phyloP scores from a whole-genome alignment of 2,888 invertebrate species.

The Anthophora plumipes region DNA sequence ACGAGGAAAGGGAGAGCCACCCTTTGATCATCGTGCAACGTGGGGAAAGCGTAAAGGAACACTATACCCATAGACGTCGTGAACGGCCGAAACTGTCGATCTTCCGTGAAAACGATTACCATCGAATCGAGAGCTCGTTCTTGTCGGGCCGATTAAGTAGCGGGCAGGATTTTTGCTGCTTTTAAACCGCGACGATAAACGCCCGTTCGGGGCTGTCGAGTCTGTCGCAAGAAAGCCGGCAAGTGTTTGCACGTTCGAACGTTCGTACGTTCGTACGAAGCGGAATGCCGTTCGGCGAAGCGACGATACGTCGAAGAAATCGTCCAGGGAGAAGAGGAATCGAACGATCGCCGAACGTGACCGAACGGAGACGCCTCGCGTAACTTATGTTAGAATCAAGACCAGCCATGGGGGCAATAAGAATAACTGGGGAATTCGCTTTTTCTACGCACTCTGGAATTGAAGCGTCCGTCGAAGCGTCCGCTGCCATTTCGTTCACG shows the following conservation, averaged over 20 bases:
- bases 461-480: slow-evolving; percentile 37
- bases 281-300: slow-evolving; percentile 67
- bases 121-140: slow-evolving; percentile 10
- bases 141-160: slow-evolving; percentile 13
- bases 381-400: slow-evolving; percentile 52
- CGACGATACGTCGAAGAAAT: slow-evolving; percentile 60
- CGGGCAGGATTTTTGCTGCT: slow-evolving; percentile 35
- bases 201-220: slow-evolving; percentile 15
- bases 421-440: slow-evolving; percentile 52
- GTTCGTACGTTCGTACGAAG: slow-evolving; percentile 68
- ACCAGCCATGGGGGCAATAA: slow-evolving; percentile 42
- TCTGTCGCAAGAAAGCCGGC: slow-evolving; percentile 45
- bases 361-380: slow-evolving; percentile 52
- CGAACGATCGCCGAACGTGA: slow-evolving; percentile 71
- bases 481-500: slow-evolving; percentile 3
- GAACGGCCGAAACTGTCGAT: slow-evolving; percentile 4
- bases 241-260: slow-evolving; percentile 67
- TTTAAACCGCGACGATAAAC: slow-evolving; percentile 52
- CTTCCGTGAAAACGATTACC: slow-evolving; percentile 46
- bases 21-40: background rate
- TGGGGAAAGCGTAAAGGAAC: background rate
- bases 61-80: background rate
- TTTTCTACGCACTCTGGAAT: slow-evolving; percentile 42
- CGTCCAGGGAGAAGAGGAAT: slow-evolving; percentile 58
- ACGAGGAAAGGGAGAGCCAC: slow-evolving; percentile 44